Conservation (phyloP, 2,113 vertebrate species). For the Herpetotheres cachinnans region DNA sequence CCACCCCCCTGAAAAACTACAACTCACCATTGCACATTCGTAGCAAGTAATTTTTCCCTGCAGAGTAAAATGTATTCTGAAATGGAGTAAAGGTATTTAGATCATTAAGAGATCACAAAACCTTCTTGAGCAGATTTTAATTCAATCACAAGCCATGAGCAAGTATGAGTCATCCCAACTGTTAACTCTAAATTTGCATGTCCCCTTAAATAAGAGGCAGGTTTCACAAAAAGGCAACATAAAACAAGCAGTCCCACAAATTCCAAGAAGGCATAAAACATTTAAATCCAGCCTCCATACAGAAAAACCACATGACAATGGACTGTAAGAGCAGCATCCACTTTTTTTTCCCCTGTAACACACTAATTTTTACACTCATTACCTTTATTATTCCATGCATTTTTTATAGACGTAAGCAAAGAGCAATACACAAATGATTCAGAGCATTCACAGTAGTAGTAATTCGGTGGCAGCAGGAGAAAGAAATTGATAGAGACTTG, state of each 20-base stretch:
- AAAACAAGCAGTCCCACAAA: background rate
- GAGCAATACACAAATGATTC: background rate
- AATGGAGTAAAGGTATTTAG: background rate
- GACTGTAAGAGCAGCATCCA: background rate
- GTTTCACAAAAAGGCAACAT: background rate
- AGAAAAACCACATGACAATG: rapidly evolving
- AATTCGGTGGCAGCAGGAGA: background rate
- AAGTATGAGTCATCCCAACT: background rate
- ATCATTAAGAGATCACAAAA: background rate
- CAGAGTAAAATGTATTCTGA: slow-evolving; percentile 95
- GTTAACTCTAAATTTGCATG: background rate
- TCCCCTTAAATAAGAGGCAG: background rate
- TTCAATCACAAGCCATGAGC: background rate
- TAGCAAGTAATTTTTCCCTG: slow-evolving; percentile 96
- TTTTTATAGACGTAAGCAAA: background rate
- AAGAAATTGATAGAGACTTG: background rate
- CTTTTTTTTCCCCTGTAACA: background rate
- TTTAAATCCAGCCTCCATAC: background rate
- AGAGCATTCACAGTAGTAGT: background rate
- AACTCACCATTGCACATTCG: slow-evolving; percentile 98
- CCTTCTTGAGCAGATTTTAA: background rate
- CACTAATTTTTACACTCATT: background rate
- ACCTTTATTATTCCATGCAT: background rate
- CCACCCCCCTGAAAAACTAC: background rate
- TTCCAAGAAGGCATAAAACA: background rate